Conservation (phyloP, 1,140 invertebrate genomes). For the Neomicropteryx cornuta region DNA sequence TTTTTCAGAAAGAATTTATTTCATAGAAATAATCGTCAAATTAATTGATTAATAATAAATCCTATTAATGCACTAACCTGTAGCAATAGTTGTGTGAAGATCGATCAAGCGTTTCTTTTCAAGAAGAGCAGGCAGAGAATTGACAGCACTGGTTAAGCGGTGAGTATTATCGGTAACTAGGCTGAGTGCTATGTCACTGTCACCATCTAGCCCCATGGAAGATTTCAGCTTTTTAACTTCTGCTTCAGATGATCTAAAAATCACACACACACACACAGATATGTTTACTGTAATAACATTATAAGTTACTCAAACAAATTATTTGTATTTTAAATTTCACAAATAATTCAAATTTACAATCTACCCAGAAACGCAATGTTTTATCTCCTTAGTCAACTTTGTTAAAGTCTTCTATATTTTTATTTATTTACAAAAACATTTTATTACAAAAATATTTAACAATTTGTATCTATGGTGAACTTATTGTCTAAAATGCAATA, state of each 20-base stretch:
- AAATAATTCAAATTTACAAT: neutral
- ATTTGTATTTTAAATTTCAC: conserved; percentile 1
- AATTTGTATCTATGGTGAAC: too few species aligned
- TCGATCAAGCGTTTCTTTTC: conserved; percentile 97
- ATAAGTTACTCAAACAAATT: neutral
- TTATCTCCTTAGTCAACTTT: too few species aligned
- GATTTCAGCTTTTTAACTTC: conserved; percentile 92
- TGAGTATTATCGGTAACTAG: conserved; percentile 92
- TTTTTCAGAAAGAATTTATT: conserved; percentile 14
- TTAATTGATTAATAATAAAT: too few species aligned
- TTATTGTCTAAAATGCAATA: too few species aligned
- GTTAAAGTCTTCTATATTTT: too few species aligned
- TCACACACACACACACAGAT: too few species aligned
- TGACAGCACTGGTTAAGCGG: conserved; percentile 86
- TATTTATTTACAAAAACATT: too few species aligned
- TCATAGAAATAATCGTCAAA: too few species aligned
- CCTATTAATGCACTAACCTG: too few species aligned
- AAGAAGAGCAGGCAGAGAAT: conserved; percentile 89
- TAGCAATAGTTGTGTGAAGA: conserved; percentile 97
- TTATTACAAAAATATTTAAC: too few species aligned
- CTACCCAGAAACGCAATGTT: neutral
- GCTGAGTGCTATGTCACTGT: conserved; percentile 61
- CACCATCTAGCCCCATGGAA: conserved; percentile 79
- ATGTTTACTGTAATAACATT: too few species aligned
- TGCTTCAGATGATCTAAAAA: conserved; percentile 71